Conservation (phyloP, 1,140 invertebrate species). For the Ylistrum balloti region DNA sequence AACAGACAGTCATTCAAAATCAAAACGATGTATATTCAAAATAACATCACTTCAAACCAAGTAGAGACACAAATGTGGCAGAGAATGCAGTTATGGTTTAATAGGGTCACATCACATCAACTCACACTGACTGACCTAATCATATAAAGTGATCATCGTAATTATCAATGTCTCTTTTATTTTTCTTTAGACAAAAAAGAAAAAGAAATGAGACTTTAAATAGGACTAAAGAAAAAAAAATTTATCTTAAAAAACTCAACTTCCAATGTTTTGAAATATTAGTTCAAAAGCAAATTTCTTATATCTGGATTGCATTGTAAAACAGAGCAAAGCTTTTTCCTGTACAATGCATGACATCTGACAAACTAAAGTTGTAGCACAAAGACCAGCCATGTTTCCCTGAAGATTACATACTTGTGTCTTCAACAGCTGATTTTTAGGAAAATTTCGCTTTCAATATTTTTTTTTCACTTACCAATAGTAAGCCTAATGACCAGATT, state of each 20-base stretch:
- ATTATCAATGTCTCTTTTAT: neutral
- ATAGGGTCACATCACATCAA: neutral
- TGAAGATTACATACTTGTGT: neutral
- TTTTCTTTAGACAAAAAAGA: conserved; percentile 9
- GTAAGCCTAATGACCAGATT: too few species aligned
- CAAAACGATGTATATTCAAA: neutral
- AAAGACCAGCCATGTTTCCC: neutral
- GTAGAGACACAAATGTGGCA: neutral
- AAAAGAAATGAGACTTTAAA: neutral
- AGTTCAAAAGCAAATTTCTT: neutral
- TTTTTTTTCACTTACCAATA: neutral
- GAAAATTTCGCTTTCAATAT: neutral
- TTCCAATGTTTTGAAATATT: too few species aligned
- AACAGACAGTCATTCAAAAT: neutral
- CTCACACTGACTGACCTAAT: neutral
- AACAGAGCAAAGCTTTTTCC: neutral
- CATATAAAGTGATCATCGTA: too few species aligned
- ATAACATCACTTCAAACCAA: conserved; percentile 35
- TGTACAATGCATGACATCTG: neutral
- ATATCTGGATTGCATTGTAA: neutral
- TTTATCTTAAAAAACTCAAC: too few species aligned
- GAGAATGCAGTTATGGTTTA: neutral
- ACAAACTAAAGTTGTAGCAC: neutral
- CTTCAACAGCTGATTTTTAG: neutral
- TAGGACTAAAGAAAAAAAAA: too few species aligned